Evolutionary conservation across 2,888 invertebrate species (phyloP).

Genomic region (Tolmerus cingulatus): DNA sequence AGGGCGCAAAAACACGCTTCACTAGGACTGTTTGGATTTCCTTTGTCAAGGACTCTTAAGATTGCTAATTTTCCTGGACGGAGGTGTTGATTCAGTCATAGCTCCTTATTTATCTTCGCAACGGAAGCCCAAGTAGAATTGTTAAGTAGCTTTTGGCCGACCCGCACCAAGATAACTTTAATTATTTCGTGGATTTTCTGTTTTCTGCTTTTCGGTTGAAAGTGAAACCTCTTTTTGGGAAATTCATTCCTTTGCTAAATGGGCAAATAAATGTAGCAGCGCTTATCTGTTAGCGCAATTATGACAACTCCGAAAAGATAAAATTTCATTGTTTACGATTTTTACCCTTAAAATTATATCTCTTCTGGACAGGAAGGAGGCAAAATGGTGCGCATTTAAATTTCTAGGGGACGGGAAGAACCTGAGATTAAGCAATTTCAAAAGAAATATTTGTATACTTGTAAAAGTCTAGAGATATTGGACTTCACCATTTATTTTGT

Average conservation of each 20-base stretch:
- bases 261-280: conserved; percentile 17
- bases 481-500: neutral
- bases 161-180: conserved; percentile 42
- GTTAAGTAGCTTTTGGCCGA: neutral
- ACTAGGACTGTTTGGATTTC: conserved; percentile 9
- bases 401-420: neutral
- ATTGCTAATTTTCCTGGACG: conserved; percentile 45
- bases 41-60: conserved; percentile 45
- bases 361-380: neutral
- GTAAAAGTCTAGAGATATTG: neutral
- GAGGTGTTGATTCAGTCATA: conserved; percentile 47
- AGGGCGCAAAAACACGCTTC: neutral
- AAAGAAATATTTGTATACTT: neutral
- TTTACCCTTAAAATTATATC: neutral
- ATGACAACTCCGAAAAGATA: conserved; percentile 8
- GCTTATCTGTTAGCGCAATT: conserved; percentile 42
- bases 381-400: neutral
- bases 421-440: neutral
- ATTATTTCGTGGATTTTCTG: conserved; percentile 34
- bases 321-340: conserved; percentile 21
- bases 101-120: conserved; percentile 44
- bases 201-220: neutral
- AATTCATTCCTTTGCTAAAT: conserved; percentile 23
- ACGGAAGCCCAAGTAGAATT: neutral
- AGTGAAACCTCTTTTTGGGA: neutral